phyloP scores from a whole-genome alignment of 2,888 invertebrate species.

The Quadriops clusia region DNA sequence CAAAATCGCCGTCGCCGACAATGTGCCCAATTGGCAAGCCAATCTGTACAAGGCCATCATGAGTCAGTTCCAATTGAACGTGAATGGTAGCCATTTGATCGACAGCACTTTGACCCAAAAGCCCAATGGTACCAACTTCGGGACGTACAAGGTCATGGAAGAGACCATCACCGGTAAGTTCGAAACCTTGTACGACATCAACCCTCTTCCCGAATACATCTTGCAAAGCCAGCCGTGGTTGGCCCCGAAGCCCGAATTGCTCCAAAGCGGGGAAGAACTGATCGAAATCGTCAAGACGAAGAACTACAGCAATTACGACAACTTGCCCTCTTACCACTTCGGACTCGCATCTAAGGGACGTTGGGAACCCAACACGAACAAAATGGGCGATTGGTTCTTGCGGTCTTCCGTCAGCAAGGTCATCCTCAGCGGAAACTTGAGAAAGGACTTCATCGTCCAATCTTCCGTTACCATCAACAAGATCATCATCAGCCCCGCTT shows the following conservation, averaged over 20 bases:
- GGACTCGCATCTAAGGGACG: slow-evolving; percentile 43
- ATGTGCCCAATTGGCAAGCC: slow-evolving; percentile 48
- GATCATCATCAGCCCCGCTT: slow-evolving; percentile 46
- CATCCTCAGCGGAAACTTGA: slow-evolving; percentile 42
- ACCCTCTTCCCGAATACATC: slow-evolving; percentile 45
- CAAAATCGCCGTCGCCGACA: slow-evolving; percentile 43
- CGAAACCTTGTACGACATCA: slow-evolving; percentile 58
- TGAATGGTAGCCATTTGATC: slow-evolving; percentile 43
- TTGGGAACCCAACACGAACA: slow-evolving; percentile 27
- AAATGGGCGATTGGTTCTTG: slow-evolving; percentile 34
- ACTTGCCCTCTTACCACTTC: slow-evolving; percentile 51
- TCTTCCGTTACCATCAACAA: slow-evolving; percentile 50
- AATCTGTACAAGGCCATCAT: slow-evolving; percentile 59
- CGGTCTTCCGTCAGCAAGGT: slow-evolving; percentile 46
- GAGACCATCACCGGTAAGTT: slow-evolving; percentile 58
- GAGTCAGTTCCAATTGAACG: slow-evolving; percentile 57
- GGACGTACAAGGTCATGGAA: slow-evolving; percentile 57
- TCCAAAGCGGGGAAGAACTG: slow-evolving; percentile 35
- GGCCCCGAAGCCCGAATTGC: slow-evolving; percentile 36
- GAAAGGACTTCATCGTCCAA: slow-evolving; percentile 51
- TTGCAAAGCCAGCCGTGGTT: slow-evolving; percentile 43
- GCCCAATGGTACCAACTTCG: slow-evolving; percentile 39
- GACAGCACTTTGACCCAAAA: slow-evolving; percentile 36
- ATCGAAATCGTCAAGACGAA: slow-evolving; percentile 56
- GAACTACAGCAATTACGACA: slow-evolving; percentile 51